Evolutionary conservation across 2,113 vertebrate species (phyloP).

Genomic region (Chrysemys picta): DNA sequence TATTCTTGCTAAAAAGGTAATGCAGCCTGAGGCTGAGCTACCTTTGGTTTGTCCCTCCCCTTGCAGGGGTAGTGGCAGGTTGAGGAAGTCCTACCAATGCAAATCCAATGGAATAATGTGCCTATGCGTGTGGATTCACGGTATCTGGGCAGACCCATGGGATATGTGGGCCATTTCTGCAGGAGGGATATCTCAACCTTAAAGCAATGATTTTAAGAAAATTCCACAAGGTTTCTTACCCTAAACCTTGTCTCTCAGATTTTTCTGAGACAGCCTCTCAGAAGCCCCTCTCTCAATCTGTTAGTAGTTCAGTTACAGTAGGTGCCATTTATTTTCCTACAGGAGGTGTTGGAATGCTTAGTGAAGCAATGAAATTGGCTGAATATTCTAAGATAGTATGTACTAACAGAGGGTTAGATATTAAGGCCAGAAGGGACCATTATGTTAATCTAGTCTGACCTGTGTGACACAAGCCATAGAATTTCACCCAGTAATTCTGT

Average conservation of each 20-base stretch:
- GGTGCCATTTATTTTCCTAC: fast-evolving
- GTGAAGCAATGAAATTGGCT: not conserved
- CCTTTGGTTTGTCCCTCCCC: not conserved
- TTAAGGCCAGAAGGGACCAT: not conserved
- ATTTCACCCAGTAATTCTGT: not conserved
- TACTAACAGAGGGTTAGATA: not conserved
- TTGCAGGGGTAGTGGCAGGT: not conserved
- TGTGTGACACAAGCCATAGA: not conserved
- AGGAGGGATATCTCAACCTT: not conserved
- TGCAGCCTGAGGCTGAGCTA: not conserved
- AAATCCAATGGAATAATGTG: not conserved
- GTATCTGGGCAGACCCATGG: not conserved
- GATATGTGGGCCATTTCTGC: not conserved
- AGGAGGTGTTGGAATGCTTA: not conserved
- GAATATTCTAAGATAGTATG: conserved; percentile 25
- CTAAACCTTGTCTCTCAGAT: not conserved
- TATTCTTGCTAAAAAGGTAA: not conserved
- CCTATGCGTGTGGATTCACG: not conserved
- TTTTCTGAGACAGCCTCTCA: not conserved
- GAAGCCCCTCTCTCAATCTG: not conserved
- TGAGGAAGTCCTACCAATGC: not conserved
- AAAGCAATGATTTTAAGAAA: not conserved
- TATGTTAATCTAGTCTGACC: not conserved
- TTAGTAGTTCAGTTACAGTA: not conserved
- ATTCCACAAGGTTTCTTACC: not conserved